A percentile compares a stretch with the other conserved stretches of the same genome.
Conservation (phyloP, 2,888 invertebrate genomes). For the Yponomeuta cagnagella region DNA sequence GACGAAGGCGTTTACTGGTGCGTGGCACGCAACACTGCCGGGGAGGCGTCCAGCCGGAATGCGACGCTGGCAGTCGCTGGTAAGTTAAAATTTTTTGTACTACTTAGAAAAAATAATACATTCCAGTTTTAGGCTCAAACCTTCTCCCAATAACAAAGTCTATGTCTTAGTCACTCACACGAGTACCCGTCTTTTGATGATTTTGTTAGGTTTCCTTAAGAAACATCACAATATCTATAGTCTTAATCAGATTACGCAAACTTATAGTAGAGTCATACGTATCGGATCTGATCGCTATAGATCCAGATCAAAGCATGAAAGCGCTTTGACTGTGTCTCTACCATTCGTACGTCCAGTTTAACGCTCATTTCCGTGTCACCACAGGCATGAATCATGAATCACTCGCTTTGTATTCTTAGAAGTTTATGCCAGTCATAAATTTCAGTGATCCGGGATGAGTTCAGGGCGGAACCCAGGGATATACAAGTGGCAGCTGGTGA, state of each 20-base stretch:
- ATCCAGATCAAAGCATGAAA: neutral
- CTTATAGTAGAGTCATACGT: no score
- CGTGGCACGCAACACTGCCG: slow-evolving; percentile 93
- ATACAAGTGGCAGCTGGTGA: slow-evolving; percentile 95
- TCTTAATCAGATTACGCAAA: no score
- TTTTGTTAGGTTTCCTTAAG: no score
- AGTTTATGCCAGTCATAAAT: slow-evolving; percentile 20
- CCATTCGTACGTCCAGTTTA: neutral
- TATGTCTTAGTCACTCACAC: no score
- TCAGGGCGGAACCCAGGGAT: slow-evolving; percentile 92
- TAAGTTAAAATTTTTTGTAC: slow-evolving; percentile 47
- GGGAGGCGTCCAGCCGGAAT: slow-evolving; percentile 92
- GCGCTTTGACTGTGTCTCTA: neutral
- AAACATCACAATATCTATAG: no score
- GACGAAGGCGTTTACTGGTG: slow-evolving; percentile 98
- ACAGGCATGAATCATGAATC: neutral
- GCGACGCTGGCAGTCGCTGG: slow-evolving; percentile 97
- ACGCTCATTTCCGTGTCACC: neutral
- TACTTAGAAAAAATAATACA: no score
- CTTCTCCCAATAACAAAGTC: no score
- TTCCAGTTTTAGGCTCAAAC: no score
- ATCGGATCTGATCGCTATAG: neutral
- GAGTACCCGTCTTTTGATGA: no score
- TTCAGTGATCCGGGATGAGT: slow-evolving; percentile 96
- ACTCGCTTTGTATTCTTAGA: neutral